A percentile compares a stretch with the other conserved stretches of the same genome.
Conservation (phyloP, 2,888 invertebrate species). For the Amaurobius ferox region DNA sequence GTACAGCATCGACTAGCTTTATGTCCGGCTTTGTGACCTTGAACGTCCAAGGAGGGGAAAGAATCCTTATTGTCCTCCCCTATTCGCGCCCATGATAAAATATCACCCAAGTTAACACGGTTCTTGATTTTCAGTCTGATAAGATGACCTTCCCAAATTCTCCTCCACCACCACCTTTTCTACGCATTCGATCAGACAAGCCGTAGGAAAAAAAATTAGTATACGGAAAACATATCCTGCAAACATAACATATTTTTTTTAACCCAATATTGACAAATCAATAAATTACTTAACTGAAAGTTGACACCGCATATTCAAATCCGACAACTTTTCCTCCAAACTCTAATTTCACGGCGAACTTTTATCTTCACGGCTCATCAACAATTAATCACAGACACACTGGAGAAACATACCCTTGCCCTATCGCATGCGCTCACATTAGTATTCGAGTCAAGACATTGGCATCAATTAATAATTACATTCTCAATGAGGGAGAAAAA, state of each 20-base stretch:
- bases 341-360: background rate
- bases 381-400: background rate
- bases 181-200: no score
- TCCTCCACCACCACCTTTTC: no score
- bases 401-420: background rate
- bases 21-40: no score
- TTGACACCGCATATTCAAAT: background rate
- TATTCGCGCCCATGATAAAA: no score
- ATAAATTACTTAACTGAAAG: background rate
- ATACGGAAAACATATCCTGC: no score
- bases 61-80: no score
- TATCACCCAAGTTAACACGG: no score
- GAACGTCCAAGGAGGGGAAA: no score
- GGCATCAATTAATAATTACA: conserved; percentile 51
- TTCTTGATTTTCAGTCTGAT: no score
- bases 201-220: no score
- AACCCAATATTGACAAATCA: background rate
- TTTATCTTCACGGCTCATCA: conserved; percentile 6
- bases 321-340: background rate
- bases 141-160: no score
- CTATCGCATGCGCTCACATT: conserved; percentile 19
- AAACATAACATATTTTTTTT: background rate
- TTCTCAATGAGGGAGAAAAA: conserved; percentile 23
- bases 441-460: conserved; percentile 25
- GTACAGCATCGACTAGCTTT: no score